Base-by-base conservation (phyloP, 2,113 vertebrate species). In the Passer montanus region DNA sequence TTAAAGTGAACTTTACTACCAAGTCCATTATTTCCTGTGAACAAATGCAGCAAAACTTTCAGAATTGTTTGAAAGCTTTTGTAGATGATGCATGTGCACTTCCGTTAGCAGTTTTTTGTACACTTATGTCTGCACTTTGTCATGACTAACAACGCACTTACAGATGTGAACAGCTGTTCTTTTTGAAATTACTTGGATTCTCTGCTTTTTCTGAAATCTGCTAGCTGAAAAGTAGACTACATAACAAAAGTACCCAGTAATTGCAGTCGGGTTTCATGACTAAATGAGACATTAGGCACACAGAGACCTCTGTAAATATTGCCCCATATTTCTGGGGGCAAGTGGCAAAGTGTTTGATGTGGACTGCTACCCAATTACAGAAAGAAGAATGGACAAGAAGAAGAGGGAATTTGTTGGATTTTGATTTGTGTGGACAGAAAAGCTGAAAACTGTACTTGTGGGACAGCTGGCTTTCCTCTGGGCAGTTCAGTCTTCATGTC, bases 61-160 rank as follows among this genome's bases (percentile, higher is more conserved):
- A 77, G 90, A 96, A 96, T 96, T 97, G 95, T 96, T 96, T 97
- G 97, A 97, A 97, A 97, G 96, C 95, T 97, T 97, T 93, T 90
- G 33, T 76, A 92, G 97, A 84, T 91, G 56, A 88, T 96, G 84
- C 90, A 81, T 95, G 74, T 70, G 73, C 88, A 75, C 94, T 96
- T 93, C 43, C 0, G 11, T 92, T 72, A 87, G 74, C 66, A 49
- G 41, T 6, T 84, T 74, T 93, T 88, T 78, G 41, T 93, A 81
- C 72, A 35, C 73, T 95, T 94, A 33, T 10, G 30, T 85, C 94
- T 93, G 72, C 52, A 87, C 93, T 95, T 90, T 94, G 78, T 95
- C 23, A 43, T 90, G 59, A 83, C 90, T 95, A 95, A 88, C 81
- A 85, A 83, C 88, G 63, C 84, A 77, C 75, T 89, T 95, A 91